Base-by-base conservation (phyloP, 35 echinoderm and acorn worm genomes). In the Patiria miniata region DNA sequence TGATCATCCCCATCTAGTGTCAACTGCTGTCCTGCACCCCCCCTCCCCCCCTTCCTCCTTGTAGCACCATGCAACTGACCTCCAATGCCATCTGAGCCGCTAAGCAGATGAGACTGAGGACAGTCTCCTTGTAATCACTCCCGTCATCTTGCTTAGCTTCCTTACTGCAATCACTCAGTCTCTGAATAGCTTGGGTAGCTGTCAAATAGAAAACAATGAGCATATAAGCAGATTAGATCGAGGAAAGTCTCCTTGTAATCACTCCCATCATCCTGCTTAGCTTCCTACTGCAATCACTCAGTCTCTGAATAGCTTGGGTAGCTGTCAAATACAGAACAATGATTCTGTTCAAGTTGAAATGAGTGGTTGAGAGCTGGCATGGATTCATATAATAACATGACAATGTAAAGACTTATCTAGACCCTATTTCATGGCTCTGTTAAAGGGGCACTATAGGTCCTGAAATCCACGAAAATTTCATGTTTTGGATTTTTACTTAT, bases 41-140 rank as follows among this genome's bases (percentile, higher is more conserved):
- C n/a, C n/a, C n/a, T n/a, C n/a, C n/a, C n/a, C n/a, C n/a, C n/a
- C n/a, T n/a, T n/a, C n/a, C n/a, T n/a, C n/a, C 26, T 54, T 83
- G 16, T 9, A n/a, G n/a, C n/a, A n/a, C n/a, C n/a, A n/a, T 8
- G 8, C 7, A 26, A 34, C 82, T 50, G 17, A 97, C 95, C 89
- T 97, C 88, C 84, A 97, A 83, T 40, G 95, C 95, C 51, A 94
- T 87, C 77, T 97, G 95, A 52, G 95, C 95, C 79, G 95, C 95
- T 9, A 97, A 59, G 17, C 87, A 93, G 39, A 97, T 91, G 65
- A 97, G 83, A 80, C 81, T 87, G 7, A 39, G 76, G 15, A 90
- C 77, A 1, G 82, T 68, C 51, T 97, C 81, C 40, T 90, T 29
- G 1, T 83, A 68, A 10, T 86, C 51, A 36, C 21, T 58, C 36